Evolutionary conservation across 2,888 invertebrate genomes (phyloP).

Genomic region (Hesperia comma): DNA sequence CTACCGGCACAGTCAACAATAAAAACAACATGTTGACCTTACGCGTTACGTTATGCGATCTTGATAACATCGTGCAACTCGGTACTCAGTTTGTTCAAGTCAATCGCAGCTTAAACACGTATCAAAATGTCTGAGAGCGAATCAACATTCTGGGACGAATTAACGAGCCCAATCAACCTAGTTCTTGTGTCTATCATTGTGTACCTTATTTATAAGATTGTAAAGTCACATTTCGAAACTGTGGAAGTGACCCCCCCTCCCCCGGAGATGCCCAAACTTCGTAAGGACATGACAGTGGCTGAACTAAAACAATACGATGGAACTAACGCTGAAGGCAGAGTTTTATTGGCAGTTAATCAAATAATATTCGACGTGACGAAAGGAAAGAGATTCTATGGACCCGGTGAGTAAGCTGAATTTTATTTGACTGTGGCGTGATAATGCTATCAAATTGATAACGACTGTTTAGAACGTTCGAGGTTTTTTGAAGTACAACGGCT

Average conservation of each 20-base stretch:
- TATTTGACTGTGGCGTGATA: not conserved
- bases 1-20: constrained; percentile 36
- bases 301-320: constrained; percentile 94
- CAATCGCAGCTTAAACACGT: constrained; percentile 30
- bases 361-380: constrained; percentile 97
- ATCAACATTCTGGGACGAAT: constrained; percentile 72
- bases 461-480: constrained; percentile 8
- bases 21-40: constrained; percentile 47
- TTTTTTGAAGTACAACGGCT: not conserved
- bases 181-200: constrained; percentile 68
- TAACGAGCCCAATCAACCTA: constrained; percentile 73
- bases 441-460: constrained; percentile 6
- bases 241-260: constrained; percentile 63
- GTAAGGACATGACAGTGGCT: constrained; percentile 94
- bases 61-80: constrained; percentile 45
- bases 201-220: constrained; percentile 86
- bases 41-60: constrained; percentile 43
- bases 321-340: constrained; percentile 92
- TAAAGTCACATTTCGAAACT: constrained; percentile 76
- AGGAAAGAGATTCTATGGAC: constrained; percentile 96
- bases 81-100: constrained; percentile 43
- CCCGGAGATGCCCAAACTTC: constrained; percentile 89
- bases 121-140: constrained; percentile 48
- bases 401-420: constrained; percentile 85
- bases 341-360: constrained; percentile 96